Percentiles rank a stretch among this genome's conserved stretches.
phyloP scores from a whole-genome alignment of 1,140 invertebrate species.

The Drosophila arizonae region DNA sequence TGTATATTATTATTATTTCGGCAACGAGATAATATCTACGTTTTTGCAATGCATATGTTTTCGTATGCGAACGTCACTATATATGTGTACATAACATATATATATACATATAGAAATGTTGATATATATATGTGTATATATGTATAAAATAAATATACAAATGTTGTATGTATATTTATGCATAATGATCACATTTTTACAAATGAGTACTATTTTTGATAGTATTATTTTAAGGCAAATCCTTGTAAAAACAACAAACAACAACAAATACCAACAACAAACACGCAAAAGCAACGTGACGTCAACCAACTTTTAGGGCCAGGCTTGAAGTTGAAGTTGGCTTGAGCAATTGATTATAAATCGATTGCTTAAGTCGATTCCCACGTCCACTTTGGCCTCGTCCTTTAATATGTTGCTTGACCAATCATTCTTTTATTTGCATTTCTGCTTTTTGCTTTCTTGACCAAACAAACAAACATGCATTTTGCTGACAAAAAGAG shows the following conservation, averaged over 20 bases:
- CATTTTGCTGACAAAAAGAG: conserved; percentile 51
- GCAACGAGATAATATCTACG: conserved; percentile 72
- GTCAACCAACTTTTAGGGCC: conserved; percentile 9
- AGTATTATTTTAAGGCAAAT: conserved; percentile 81
- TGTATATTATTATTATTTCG: conserved; percentile 80
- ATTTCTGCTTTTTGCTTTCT: conserved; percentile 75
- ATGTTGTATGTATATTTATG: conserved; percentile 76
- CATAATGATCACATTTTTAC: conserved; percentile 71
- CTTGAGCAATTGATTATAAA: conserved; percentile 12
- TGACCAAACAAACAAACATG: conserved; percentile 58
- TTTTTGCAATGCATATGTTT: conserved; percentile 82
- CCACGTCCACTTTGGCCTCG: conserved; percentile 9
- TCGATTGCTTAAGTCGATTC: not conserved
- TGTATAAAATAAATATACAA: conserved; percentile 51
- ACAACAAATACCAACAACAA: conserved; percentile 47
- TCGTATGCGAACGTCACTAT: conserved; percentile 79
- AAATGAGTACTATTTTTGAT: conserved; percentile 80
- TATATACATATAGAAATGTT: not conserved
- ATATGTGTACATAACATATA: conserved; percentile 32
- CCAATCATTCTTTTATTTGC: conserved; percentile 76
- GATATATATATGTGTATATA: conserved; percentile 9
- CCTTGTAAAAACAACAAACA: conserved; percentile 71
- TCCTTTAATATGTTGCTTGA: conserved; percentile 48
- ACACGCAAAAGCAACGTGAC: conserved; percentile 32
- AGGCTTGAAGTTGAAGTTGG: conserved; percentile 8